Conservation (phyloP, 2,113 vertebrate genomes). For the Misgurnus mizolepis region DNA sequence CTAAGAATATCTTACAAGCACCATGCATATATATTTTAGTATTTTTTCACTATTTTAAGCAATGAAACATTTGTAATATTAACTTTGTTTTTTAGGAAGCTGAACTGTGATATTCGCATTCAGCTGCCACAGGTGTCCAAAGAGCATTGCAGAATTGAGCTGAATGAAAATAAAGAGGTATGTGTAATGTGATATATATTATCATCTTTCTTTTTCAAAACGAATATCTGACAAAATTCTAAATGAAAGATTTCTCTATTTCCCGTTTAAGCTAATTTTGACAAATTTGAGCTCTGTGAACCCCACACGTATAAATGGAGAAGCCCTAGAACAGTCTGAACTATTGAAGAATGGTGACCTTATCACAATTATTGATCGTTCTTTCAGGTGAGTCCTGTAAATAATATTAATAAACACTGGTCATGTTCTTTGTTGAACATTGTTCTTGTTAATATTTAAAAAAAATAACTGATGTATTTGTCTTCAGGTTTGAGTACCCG, state of each 20-base stretch:
- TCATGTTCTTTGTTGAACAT: neutral
- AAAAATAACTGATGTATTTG: neutral
- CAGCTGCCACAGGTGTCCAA: slow-evolving; percentile 91
- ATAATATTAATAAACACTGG: neutral
- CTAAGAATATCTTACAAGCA: neutral
- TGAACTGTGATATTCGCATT: slow-evolving; percentile 91
- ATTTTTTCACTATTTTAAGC: neutral
- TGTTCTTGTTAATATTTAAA: neutral
- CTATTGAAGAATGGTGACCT: slow-evolving; percentile 85
- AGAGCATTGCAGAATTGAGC: slow-evolving; percentile 90
- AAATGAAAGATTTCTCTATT: neutral
- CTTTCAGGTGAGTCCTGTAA: slow-evolving; percentile 83
- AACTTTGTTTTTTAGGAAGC: slow-evolving; percentile 71
- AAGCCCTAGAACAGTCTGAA: slow-evolving; percentile 73
- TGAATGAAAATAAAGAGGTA: slow-evolving; percentile 89
- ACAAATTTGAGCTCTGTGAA: slow-evolving; percentile 85
- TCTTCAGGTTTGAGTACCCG: slow-evolving; percentile 81
- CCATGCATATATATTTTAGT: neutral
- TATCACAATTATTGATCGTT: slow-evolving; percentile 90
- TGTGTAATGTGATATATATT: neutral
- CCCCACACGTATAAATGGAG: slow-evolving; percentile 84
- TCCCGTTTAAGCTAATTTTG: slow-evolving; percentile 77
- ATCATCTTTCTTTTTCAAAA: rapidly evolving
- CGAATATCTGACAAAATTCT: neutral
- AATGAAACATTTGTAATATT: neutral